These are phyloP conservation scores for Alouatta caraya DNA, from an alignment of 2,797 vertebrate species.

Conservation along the genomic window DNA sequence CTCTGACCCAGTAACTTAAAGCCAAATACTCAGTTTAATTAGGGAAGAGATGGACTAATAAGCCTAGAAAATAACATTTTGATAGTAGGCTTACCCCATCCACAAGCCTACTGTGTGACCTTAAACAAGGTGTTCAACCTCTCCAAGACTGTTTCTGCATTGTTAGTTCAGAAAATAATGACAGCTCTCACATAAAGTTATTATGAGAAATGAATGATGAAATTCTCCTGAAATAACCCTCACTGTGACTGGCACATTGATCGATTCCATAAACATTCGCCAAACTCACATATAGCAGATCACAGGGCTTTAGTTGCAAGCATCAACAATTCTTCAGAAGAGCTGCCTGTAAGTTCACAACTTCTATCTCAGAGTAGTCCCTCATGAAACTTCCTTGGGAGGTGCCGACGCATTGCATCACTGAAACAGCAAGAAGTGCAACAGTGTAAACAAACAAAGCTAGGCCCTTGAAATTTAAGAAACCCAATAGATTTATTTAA, in stretches of 20 bases:
- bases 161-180: neutral
- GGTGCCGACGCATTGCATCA: neutral
- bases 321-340: neutral
- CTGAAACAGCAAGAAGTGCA: neutral
- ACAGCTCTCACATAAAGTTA: neutral
- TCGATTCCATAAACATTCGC: neutral
- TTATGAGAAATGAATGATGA: neutral
- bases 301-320: neutral
- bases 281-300: neutral
- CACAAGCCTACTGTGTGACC: neutral
- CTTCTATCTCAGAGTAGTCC: neutral
- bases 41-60: neutral
- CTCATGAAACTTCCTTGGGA: neutral
- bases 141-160: neutral
- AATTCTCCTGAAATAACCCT: neutral
- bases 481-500: neutral
- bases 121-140: neutral
- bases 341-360: neutral
- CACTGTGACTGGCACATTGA: neutral
- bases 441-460: constrained; percentile 15
- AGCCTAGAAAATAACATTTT: neutral
- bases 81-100: neutral
- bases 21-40: neutral
- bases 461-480: neutral
- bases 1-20: neutral